These are phyloP conservation scores for Ceyx erithaca DNA, from an alignment of 2,797 vertebrate species.

Conservation along the genomic window DNA sequence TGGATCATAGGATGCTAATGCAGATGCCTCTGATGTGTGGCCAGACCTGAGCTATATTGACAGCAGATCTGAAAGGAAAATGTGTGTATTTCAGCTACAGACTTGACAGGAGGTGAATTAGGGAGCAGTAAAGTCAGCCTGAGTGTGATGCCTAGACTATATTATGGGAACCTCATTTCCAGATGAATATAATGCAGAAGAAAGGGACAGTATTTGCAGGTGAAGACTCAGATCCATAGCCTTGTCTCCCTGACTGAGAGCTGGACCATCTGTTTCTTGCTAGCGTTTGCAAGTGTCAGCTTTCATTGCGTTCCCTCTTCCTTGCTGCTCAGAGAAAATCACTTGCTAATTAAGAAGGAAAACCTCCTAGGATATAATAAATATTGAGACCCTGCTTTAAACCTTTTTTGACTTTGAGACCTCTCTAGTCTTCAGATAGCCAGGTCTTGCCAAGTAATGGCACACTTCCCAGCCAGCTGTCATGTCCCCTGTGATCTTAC, in stretches of 20 bases:
- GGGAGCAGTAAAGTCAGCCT: not conserved
- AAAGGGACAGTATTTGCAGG: not conserved
- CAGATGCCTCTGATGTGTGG: not conserved
- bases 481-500: not conserved
- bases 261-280: slow-evolving; percentile 2
- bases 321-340: not conserved
- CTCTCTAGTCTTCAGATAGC: not conserved
- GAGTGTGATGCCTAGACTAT: not conserved
- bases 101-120: not conserved
- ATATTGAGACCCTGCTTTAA: not conserved
- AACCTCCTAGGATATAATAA: not conserved
- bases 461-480: not conserved
- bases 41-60: not conserved
- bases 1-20: not conserved
- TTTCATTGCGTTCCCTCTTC: not conserved
- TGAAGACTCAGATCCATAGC: not conserved
- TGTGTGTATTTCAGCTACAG: not conserved
- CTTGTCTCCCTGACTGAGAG: not conserved
- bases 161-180: not conserved
- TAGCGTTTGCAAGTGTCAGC: not conserved
- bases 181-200: not conserved
- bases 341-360: not conserved
- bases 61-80: not conserved
- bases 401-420: not conserved
- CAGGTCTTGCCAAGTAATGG: not conserved